Base-by-base conservation (phyloP, 2,797 vertebrate species). In the Gymnothorax reevesii region DNA sequence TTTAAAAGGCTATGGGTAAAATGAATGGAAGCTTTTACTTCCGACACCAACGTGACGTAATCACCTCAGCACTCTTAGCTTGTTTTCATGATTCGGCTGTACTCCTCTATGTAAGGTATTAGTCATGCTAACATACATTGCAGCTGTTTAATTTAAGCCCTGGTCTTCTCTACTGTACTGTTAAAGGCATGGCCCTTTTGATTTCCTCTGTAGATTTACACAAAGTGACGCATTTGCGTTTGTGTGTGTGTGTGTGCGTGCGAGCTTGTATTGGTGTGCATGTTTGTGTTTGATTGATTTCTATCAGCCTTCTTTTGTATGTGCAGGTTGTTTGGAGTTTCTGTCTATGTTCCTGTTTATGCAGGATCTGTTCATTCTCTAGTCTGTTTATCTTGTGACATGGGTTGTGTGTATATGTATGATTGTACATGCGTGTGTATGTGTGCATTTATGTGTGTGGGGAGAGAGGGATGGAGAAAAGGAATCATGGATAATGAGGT, bases 371-470 rank as follows among this genome's bases (percentile, higher is more conserved):
- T 42, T 42, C 33, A 42, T 42, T 42, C 33, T 42, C 33, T 42
- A 42, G 33, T 42, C 2, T 42, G 52, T 54, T 17, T 87, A 33
- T 86, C 84, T 88, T 87, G 85, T 80, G 84, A 27, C 1, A 25
- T 82, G 55, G 77, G 55, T 49, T 57, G 52, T 27, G 52, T 83
- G 33, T 80, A 73, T 57, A 62, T 33, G 33, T 71, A n/a, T 88
- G 62, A 86, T 49, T 86, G 57, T 88, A 75, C 69, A 54, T 49
- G 62, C 27, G 49, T 84, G 82, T 59, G 85, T 86, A 33, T 86
- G 57, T 33, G 64, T 87, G 84, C 57, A 25, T 79, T 79, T 83
- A 49, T 1, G 75, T 4, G 17, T 5, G 13, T 17, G 33, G 7
- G 6, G 17, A 42, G 17, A 15, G 5, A 2, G 8, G 42, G 17